Evolutionary conservation across 2,113 vertebrate genomes (phyloP).

Genomic region (Ondatra zibethicus): DNA sequence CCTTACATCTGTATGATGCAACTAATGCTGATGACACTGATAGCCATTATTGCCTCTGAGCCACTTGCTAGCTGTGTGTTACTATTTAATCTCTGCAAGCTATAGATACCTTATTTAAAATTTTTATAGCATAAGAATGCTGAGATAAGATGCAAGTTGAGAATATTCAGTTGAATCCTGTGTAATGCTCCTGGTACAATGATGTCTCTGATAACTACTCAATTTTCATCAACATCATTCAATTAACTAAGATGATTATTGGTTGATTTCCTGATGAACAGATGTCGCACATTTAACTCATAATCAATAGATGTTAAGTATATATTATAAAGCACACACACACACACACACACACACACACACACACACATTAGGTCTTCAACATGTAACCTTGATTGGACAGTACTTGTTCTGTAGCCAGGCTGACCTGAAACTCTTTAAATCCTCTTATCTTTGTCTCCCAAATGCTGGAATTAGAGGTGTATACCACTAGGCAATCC

Average conservation of each 20-base stretch:
- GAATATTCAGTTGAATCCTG: conserved; percentile 4
- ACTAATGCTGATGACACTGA: background rate
- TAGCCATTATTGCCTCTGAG: conserved; percentile 11
- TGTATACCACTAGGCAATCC: background rate
- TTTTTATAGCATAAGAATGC: conserved; percentile 28
- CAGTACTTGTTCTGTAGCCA: background rate
- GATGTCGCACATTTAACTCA: conserved; percentile 35
- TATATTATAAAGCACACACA: background rate
- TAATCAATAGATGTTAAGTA: background rate
- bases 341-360: too few relatives aligned
- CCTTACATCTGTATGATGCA: background rate
- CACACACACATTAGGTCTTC: background rate
- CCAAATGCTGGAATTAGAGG: background rate
- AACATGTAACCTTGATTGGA: background rate
- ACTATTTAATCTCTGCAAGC: conserved; percentile 24
- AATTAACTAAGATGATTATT: conserved; percentile 41
- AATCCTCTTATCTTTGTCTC: background rate
- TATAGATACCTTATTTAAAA: conserved; percentile 2
- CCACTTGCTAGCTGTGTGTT: background rate
- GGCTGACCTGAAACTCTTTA: background rate
- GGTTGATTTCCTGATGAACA: conserved; percentile 13
- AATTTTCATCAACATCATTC: background rate
- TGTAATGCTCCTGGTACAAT: background rate
- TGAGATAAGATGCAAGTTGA: background rate
- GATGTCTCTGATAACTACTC: background rate